Percentiles rank a stretch among this genome's conserved stretches.
These are phyloP conservation scores for Myiagra hebetior DNA, from an alignment of 2,113 vertebrate species.

Conservation along the genomic window DNA sequence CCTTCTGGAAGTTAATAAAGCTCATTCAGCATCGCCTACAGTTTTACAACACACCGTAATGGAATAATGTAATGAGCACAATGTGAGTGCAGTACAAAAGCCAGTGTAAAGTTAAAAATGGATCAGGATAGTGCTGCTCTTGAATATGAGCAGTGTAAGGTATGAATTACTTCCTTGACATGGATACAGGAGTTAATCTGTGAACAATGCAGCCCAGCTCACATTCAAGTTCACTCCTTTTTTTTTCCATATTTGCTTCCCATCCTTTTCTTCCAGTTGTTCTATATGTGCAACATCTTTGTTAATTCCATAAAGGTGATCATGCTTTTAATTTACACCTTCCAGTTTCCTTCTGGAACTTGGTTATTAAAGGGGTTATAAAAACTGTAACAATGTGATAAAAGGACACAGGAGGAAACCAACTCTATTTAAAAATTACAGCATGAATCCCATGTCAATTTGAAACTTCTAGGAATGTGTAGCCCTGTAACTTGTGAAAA, in stretches of 20 bases:
- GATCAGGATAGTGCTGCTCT: neutral
- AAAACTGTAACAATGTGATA: neutral
- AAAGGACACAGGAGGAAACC: neutral
- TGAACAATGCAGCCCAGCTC: neutral
- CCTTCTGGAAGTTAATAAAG: constrained; percentile 39
- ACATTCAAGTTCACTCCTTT: neutral
- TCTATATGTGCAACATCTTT: neutral
- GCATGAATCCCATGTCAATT: neutral
- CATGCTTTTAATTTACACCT: neutral
- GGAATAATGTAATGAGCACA: neutral
- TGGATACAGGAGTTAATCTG: neutral
- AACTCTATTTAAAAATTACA: neutral
- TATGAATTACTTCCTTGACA: neutral
- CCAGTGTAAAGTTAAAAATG: neutral
- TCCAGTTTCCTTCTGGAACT: neutral
- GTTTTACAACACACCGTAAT: neutral
- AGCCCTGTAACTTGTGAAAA: neutral
- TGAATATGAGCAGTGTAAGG: neutral
- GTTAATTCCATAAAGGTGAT: neutral
- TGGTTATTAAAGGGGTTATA: neutral
- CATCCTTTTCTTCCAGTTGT: neutral
- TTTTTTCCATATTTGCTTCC: neutral
- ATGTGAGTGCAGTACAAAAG: neutral
- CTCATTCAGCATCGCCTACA: constrained; percentile 29
- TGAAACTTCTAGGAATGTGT: neutral